These are phyloP conservation scores for Eonycteris spelaea DNA, from an alignment of 2,113 vertebrate genomes.

Conservation along the genomic window DNA sequence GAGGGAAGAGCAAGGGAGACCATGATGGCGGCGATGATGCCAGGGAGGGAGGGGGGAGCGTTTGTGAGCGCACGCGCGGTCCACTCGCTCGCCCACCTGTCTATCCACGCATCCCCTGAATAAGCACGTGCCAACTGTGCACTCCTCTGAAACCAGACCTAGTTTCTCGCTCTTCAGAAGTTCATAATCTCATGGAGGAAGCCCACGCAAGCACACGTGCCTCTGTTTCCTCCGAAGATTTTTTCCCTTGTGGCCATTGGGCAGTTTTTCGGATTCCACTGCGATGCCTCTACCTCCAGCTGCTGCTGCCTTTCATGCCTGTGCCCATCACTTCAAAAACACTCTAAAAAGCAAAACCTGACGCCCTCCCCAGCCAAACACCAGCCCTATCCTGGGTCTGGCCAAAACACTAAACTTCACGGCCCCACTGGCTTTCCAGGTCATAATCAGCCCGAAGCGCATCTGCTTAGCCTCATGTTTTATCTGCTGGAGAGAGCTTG, in stretches of 20 bases:
- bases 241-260: rapidly evolving
- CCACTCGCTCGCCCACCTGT: rapidly evolving
- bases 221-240: not conserved
- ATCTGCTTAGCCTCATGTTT: not conserved
- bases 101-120: rapidly evolving
- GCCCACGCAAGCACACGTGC: rapidly evolving
- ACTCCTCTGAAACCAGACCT: not conserved
- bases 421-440: not conserved
- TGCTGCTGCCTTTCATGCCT: rapidly evolving
- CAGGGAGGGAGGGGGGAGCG: too few species aligned
- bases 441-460: too few species aligned
- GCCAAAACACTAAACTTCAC: not conserved
- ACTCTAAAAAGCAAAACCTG: too few species aligned
- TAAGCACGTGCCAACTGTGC: rapidly evolving
- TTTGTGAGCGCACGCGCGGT: rapidly evolving
- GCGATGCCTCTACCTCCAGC: not conserved
- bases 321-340: not conserved
- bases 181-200: rapidly evolving
- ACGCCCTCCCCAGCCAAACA: not conserved
- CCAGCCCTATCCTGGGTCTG: not conserved
- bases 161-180: not conserved
- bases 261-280: rapidly evolving
- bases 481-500: rapidly evolving
- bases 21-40: rapidly evolving
- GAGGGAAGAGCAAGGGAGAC: too few species aligned